phyloP scores from a whole-genome alignment of 1,140 invertebrate genomes.

The Neodiprion fabricii region DNA sequence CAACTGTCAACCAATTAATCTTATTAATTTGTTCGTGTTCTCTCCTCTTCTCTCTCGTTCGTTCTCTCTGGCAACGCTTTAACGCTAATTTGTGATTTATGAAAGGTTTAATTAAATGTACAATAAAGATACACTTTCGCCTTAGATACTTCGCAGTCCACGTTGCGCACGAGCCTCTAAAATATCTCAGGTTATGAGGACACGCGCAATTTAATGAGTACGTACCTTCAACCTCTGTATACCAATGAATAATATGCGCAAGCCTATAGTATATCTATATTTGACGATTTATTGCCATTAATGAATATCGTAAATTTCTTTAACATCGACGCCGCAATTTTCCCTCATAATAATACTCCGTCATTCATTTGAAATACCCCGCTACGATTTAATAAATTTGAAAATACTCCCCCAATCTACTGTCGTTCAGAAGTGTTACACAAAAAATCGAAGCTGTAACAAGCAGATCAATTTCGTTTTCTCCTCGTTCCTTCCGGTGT shows the following conservation, averaged over 20 bases:
- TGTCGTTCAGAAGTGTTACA: no score
- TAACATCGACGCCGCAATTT: no score
- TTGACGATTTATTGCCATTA: constrained; percentile 33
- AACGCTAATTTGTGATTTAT: constrained; percentile 45
- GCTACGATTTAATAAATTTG: no score
- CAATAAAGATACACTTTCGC: constrained; percentile 46
- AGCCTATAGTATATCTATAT: constrained; percentile 24
- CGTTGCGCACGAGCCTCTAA: background rate
- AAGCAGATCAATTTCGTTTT: no score
- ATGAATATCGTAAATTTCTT: no score
- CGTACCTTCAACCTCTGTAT: background rate
- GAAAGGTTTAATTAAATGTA: constrained; percentile 59
- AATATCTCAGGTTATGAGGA: background rate
- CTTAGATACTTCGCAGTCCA: background rate
- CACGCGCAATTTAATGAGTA: background rate
- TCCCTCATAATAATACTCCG: no score
- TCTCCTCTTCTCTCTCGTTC: constrained; percentile 7
- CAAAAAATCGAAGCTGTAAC: no score
- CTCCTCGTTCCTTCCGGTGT: no score
- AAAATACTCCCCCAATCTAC: no score
- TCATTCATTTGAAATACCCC: no score
- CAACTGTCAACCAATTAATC: constrained; percentile 57
- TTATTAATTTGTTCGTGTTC: constrained; percentile 55
- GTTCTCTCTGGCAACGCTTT: constrained; percentile 17
- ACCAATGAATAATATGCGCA: no score